These are phyloP conservation scores for Beris chalybata DNA, from an alignment of 2,888 invertebrate species.

Conservation along the genomic window DNA sequence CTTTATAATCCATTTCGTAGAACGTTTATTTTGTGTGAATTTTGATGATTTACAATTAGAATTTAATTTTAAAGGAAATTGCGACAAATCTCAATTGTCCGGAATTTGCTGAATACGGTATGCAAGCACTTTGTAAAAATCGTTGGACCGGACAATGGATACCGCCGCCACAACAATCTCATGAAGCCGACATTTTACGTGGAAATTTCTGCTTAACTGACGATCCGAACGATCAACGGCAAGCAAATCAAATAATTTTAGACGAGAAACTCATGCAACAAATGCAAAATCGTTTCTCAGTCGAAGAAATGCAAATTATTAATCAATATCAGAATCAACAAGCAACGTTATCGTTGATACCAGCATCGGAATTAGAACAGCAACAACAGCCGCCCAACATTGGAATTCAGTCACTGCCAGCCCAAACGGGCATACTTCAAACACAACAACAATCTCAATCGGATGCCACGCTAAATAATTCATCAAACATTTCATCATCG, in stretches of 20 bases:
- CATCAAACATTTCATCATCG: conserved; percentile 35
- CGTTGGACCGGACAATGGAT: conserved; percentile 54
- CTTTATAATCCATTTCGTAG: no score
- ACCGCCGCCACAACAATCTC: conserved; percentile 42
- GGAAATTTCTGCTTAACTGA: conserved; percentile 40
- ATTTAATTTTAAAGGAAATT: conserved; percentile 48
- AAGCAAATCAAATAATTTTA: conserved; percentile 52
- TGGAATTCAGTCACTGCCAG: conserved; percentile 46
- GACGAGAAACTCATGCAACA: conserved; percentile 58
- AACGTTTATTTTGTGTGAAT: conserved; percentile 19
- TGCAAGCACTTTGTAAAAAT: conserved; percentile 56
- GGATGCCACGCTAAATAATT: conserved; percentile 35
- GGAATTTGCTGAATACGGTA: conserved; percentile 55
- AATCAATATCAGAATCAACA: conserved; percentile 51
- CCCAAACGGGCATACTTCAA: conserved; percentile 34
- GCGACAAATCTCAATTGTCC: conserved; percentile 54
- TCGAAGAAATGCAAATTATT: conserved; percentile 57
- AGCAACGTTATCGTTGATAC: conserved; percentile 51
- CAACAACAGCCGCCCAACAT: conserved; percentile 48
- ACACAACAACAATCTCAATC: conserved; percentile 34
- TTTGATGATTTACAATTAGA: conserved; percentile 28
- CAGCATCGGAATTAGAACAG: conserved; percentile 50
- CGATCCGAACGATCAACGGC: conserved; percentile 46
- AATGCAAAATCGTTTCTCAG: conserved; percentile 53
- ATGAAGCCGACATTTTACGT: conserved; percentile 40